A percentile compares a stretch with the other conserved stretches of the same genome.
Conservation (phyloP, 1,140 invertebrate genomes). For the Pogonomyrmex californicus region DNA sequence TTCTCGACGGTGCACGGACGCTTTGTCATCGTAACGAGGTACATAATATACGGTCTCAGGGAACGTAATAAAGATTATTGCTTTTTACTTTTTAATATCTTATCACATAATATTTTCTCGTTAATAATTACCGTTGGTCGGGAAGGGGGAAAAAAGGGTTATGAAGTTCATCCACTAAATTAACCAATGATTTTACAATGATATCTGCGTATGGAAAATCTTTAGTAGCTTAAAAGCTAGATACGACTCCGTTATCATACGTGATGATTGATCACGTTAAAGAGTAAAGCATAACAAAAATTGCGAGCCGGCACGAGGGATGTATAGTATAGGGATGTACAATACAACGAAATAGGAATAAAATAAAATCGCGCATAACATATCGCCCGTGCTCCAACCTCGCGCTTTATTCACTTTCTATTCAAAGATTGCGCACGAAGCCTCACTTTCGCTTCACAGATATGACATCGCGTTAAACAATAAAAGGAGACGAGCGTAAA, state of each 20-base stretch:
- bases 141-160: neutral
- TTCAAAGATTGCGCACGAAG: conserved; percentile 28
- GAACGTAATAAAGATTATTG: conserved; percentile 2
- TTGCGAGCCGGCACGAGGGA: neutral
- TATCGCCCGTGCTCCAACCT: conserved; percentile 4
- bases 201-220: neutral
- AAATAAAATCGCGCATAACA: conserved; percentile 36
- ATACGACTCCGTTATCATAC: neutral
- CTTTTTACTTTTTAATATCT: neutral
- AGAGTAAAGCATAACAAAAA: conserved; percentile 17
- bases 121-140: neutral
- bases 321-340: neutral
- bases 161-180: neutral
- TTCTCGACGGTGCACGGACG: neutral
- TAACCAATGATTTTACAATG: no score
- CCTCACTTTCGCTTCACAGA: neutral
- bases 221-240: neutral
- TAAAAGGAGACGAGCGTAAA: neutral
- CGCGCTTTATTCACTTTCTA: neutral
- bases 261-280: conserved; percentile 1
- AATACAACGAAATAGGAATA: conserved; percentile 19
- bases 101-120: neutral
- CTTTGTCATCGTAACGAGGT: neutral
- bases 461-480: neutral
- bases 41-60: neutral